A percentile compares a stretch with the other conserved stretches of the same genome.
Evolutionary conservation across 2,113 vertebrate species (phyloP).

Genomic region (Marcusenius ussheri): DNA sequence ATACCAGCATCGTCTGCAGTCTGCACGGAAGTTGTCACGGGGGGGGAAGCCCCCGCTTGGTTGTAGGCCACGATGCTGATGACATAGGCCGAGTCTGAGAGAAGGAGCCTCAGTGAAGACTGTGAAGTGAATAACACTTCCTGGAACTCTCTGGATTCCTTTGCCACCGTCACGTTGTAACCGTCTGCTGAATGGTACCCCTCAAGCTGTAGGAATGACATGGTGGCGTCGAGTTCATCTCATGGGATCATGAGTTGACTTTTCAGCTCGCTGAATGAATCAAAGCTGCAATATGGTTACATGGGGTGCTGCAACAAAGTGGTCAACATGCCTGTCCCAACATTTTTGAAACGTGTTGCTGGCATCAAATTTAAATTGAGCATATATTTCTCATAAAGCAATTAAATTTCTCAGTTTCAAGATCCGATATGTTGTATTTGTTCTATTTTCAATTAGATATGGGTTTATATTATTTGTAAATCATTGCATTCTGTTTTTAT

Average conservation of each 20-base stretch:
- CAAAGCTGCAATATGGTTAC: background rate
- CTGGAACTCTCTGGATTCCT: constrained; percentile 40
- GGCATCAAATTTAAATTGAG: background rate
- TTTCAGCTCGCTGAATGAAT: background rate
- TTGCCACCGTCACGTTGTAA: constrained; percentile 43
- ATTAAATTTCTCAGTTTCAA: background rate
- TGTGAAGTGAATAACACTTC: background rate
- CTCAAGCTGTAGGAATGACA: background rate
- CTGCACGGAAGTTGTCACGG: constrained; percentile 10
- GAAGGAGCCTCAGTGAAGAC: constrained; percentile 39
- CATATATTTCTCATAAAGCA: background rate
- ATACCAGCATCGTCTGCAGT: background rate
- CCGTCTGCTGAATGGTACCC: background rate
- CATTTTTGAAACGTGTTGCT: background rate
- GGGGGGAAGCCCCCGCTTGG: constrained; percentile 46
- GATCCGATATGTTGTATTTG: background rate
- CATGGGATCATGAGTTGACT: background rate
- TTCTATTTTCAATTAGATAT: background rate
- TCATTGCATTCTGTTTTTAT: background rate
- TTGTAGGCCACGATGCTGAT: constrained; percentile 47
- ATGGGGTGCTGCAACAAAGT: background rate
- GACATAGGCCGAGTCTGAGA: constrained; percentile 51
- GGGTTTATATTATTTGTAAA: background rate
- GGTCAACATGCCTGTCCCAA: background rate
- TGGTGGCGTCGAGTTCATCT: background rate